phyloP scores from a whole-genome alignment of 2,888 invertebrate species.

The Ganaspis brasiliensis region DNA sequence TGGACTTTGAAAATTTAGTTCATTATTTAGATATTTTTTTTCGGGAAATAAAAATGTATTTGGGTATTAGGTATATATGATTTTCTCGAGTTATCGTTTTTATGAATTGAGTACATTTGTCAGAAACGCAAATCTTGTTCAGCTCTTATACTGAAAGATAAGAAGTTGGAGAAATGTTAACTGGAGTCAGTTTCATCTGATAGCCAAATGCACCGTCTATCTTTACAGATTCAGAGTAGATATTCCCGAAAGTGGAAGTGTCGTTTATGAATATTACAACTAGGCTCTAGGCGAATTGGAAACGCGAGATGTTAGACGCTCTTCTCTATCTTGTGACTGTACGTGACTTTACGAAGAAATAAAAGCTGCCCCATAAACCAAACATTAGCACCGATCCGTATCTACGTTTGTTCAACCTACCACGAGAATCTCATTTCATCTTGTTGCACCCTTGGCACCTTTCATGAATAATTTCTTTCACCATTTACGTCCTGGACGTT shows the following conservation, averaged over 20 bases:
- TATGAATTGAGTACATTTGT: neutral
- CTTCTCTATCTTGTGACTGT: constrained; percentile 52
- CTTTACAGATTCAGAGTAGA: constrained; percentile 6
- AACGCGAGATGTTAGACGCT: constrained; percentile 49
- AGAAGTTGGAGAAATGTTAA: constrained; percentile 9
- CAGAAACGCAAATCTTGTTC: neutral
- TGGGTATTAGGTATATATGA: too few species aligned
- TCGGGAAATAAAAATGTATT: too few species aligned
- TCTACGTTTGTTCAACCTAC: constrained; percentile 65
- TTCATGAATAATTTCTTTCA: constrained; percentile 72
- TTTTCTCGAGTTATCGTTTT: neutral
- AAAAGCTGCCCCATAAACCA: constrained; percentile 64
- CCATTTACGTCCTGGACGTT: constrained; percentile 63
- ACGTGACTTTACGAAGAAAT: constrained; percentile 63
- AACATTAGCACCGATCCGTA: constrained; percentile 71
- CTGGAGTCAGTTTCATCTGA: neutral
- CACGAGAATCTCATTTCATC: constrained; percentile 70
- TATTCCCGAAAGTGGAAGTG: constrained; percentile 36
- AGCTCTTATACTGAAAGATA: neutral
- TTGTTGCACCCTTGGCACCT: constrained; percentile 69
- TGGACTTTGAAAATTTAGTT: too few species aligned
- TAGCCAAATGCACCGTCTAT: constrained; percentile 4
- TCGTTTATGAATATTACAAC: constrained; percentile 62
- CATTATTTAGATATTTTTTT: too few species aligned
- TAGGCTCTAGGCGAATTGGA: constrained; percentile 45